These are phyloP conservation scores for Pyrgilauda ruficollis DNA, from an alignment of 2,113 vertebrate species.

Conservation along the genomic window DNA sequence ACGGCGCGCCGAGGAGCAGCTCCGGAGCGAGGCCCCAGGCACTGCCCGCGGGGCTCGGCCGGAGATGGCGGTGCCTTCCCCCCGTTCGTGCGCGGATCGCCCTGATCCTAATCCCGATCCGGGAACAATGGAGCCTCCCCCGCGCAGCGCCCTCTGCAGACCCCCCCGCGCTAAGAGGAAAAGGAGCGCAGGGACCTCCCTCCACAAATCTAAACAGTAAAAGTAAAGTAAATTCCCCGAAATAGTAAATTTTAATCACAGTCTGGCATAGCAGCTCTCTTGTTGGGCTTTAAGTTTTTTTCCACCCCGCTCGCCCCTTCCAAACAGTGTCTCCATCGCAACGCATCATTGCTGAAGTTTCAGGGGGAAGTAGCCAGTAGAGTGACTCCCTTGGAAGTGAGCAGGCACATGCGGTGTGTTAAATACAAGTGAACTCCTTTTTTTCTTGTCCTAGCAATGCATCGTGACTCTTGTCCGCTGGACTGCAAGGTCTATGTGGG, in stretches of 20 bases:
- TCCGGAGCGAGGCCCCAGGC: not conserved
- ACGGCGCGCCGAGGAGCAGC: not conserved
- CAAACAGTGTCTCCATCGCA: fast-evolving
- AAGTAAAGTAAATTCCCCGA: not conserved
- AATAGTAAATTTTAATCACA: not conserved
- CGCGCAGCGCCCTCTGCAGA: not conserved
- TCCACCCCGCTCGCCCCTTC: fast-evolving
- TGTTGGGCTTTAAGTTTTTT: not conserved
- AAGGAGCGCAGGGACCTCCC: too few species aligned
- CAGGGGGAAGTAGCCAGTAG: not conserved
- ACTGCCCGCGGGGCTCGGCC: not conserved
- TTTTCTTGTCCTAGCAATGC: slow-evolving; percentile 73
- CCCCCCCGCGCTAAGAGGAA: not conserved
- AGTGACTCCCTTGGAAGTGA: not conserved
- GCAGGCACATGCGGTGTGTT: fast-evolving
- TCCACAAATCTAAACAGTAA: not conserved
- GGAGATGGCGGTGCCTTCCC: not conserved
- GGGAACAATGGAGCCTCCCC: slow-evolving; percentile 29
- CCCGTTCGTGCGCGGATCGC: not conserved
- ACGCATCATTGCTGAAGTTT: fast-evolving
- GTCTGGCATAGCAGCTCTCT: fast-evolving
- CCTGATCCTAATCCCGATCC: not conserved
- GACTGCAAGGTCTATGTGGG: slow-evolving; percentile 99
- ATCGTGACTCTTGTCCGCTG: slow-evolving; percentile 91
- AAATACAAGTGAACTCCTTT: not conserved